Evolutionary conservation across 2,113 vertebrate species (phyloP).

Genomic region (Gasterosteus nipponicus): DNA sequence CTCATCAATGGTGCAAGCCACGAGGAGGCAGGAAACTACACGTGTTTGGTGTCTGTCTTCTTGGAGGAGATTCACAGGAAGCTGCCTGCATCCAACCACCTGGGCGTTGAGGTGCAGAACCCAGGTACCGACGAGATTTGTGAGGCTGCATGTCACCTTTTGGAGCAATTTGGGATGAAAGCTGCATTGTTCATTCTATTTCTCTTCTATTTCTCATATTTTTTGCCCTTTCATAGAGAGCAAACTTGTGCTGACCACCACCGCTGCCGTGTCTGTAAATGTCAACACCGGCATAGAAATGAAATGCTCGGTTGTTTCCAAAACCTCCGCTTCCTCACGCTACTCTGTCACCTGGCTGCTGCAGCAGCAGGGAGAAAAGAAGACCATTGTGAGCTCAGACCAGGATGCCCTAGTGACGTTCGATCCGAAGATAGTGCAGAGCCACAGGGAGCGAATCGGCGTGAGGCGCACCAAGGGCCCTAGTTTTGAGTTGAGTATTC

Average conservation of each 20-base stretch:
- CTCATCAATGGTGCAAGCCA: conserved; percentile 58
- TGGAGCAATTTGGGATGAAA: not conserved
- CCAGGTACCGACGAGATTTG: conserved; percentile 79
- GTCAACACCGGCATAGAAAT: conserved; percentile 65
- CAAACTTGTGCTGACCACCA: conserved; percentile 52
- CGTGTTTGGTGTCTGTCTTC: conserved; percentile 81
- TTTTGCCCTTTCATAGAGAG: conserved; percentile 62
- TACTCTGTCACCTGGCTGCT: conserved; percentile 77
- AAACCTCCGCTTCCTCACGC: conserved; percentile 46
- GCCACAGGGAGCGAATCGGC: conserved; percentile 62
- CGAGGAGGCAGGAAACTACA: conserved; percentile 78
- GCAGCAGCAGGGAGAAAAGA: conserved; percentile 1
- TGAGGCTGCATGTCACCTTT: not conserved
- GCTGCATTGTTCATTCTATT: not conserved
- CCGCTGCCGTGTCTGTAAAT: not conserved
- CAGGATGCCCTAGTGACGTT: conserved; percentile 58
- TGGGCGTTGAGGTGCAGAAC: conserved; percentile 75
- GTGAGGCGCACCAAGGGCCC: conserved; percentile 46
- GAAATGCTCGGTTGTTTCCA: conserved; percentile 50
- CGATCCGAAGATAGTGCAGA: conserved; percentile 3
- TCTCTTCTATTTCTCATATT: conserved; percentile 1
- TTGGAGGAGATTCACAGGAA: conserved; percentile 47
- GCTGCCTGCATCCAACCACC: conserved; percentile 64
- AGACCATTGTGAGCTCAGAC: conserved; percentile 64
- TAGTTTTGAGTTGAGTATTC: conserved; percentile 70